Evolutionary conservation across 2,113 vertebrate genomes (phyloP).

Genomic region (Clarias gariepinus): DNA sequence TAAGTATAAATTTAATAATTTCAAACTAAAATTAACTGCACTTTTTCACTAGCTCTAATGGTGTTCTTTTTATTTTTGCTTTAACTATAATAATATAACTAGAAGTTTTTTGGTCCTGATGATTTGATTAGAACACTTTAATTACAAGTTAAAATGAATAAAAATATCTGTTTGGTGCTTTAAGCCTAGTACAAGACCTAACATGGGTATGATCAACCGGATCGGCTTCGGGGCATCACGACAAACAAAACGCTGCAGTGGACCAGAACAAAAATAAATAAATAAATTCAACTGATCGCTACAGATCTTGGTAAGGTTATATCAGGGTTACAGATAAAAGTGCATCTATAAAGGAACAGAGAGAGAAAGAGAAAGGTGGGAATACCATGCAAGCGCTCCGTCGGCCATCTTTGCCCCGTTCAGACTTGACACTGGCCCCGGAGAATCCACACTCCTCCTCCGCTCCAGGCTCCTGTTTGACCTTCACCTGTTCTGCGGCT

Average conservation of each 20-base stretch:
- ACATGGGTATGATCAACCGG: background rate
- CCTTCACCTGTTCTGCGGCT: constrained; percentile 83
- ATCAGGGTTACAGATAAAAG: background rate
- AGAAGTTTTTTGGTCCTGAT: background rate
- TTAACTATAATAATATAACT: background rate
- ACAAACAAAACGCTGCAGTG: background rate
- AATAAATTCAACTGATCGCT: background rate
- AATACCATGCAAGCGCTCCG: constrained; percentile 96
- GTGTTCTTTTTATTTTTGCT: background rate
- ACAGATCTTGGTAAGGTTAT: background rate
- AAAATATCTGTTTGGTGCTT: background rate
- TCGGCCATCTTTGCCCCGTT: constrained; percentile 84
- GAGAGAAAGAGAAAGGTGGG: background rate
- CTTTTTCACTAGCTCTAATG: background rate
- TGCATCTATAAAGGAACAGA: background rate
- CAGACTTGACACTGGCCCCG: constrained; percentile 82
- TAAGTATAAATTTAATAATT: background rate
- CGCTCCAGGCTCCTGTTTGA: constrained; percentile 92
- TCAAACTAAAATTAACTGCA: too few species aligned
- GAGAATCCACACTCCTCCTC: constrained; percentile 88
- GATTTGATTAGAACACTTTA: background rate
- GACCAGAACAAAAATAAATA: background rate
- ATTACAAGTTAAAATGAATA: background rate
- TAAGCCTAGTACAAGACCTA: background rate
- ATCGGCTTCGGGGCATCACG: background rate